Conservation (phyloP, 2,797 vertebrate genomes). For the Acanthurus tractus region DNA sequence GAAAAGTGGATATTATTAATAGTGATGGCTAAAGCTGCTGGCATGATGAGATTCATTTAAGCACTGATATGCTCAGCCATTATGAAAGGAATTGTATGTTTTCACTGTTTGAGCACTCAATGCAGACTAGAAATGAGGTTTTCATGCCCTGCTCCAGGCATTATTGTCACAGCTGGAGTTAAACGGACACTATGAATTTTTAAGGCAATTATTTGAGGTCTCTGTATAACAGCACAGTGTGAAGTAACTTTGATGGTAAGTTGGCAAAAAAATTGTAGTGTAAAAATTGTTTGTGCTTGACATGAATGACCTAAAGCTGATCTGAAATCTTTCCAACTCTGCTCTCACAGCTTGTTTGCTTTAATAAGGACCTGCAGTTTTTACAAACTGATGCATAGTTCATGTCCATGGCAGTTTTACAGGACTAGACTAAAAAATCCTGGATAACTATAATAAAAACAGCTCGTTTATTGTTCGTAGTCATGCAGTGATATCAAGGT, state of each 20-base stretch:
- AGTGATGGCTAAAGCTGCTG: slow-evolving; percentile 73
- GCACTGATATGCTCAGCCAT: slow-evolving; percentile 62
- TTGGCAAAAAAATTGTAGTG: slow-evolving; percentile 12
- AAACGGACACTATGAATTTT: slow-evolving; percentile 62
- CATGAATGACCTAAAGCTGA: slow-evolving; percentile 26
- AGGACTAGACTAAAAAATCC: background rate
- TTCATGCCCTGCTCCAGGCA: slow-evolving; percentile 39
- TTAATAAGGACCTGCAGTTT: slow-evolving; percentile 1
- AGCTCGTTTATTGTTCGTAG: background rate
- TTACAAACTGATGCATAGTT: slow-evolving; percentile 3
- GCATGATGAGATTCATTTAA: slow-evolving; percentile 78
- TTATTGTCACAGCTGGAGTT: slow-evolving; percentile 49
- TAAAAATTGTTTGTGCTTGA: slow-evolving; percentile 15
- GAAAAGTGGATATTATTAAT: slow-evolving; percentile 85
- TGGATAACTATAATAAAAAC: background rate
- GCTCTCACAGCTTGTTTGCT: background rate
- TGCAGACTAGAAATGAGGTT: slow-evolving; percentile 56
- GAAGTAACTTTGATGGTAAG: slow-evolving; percentile 29
- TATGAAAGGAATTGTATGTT: slow-evolving; percentile 63
- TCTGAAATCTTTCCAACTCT: slow-evolving; percentile 1
- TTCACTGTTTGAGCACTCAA: slow-evolving; percentile 54
- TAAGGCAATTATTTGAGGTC: slow-evolving; percentile 47
- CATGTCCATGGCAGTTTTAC: background rate
- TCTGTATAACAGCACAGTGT: slow-evolving; percentile 28
- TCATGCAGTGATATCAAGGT: background rate